phyloP scores from a whole-genome alignment of 2,888 invertebrate species.

The Strigamia transsilvanica region DNA sequence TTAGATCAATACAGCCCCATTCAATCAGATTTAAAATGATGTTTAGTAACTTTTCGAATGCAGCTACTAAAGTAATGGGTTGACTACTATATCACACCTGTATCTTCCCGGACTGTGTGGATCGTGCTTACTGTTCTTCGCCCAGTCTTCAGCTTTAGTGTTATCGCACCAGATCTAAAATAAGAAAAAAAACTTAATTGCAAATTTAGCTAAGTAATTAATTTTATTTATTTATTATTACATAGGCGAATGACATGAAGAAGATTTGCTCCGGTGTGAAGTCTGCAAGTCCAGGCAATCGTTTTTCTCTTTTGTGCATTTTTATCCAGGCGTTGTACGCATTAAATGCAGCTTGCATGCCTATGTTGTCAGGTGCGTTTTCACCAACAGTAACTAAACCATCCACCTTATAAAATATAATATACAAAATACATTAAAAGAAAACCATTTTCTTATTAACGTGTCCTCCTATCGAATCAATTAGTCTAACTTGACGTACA shows the following conservation, averaged over 20 bases:
- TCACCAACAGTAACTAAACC: neutral
- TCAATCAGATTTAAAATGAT: too few species aligned
- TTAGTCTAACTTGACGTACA: too few species aligned
- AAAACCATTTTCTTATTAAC: neutral
- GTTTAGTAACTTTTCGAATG: too few species aligned
- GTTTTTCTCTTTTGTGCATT: neutral
- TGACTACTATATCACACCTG: neutral
- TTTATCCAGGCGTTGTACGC: neutral
- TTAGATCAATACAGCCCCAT: too few species aligned
- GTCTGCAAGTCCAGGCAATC: neutral
- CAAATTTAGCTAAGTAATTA: neutral
- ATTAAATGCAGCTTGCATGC: neutral
- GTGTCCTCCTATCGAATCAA: too few species aligned
- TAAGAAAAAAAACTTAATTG: too few species aligned
- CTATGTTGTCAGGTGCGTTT: neutral
- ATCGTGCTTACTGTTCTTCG: constrained; percentile 57
- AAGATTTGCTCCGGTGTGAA: neutral
- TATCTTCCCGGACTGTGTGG: neutral
- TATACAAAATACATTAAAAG: neutral
- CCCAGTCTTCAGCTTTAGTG: neutral
- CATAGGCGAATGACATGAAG: neutral
- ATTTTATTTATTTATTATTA: neutral
- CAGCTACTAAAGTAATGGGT: too few species aligned
- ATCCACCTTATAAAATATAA: neutral
- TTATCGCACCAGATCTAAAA: constrained; percentile 1